Evolutionary conservation across 2,113 vertebrate species (phyloP).

Genomic region (Lepisosteus osseus): DNA sequence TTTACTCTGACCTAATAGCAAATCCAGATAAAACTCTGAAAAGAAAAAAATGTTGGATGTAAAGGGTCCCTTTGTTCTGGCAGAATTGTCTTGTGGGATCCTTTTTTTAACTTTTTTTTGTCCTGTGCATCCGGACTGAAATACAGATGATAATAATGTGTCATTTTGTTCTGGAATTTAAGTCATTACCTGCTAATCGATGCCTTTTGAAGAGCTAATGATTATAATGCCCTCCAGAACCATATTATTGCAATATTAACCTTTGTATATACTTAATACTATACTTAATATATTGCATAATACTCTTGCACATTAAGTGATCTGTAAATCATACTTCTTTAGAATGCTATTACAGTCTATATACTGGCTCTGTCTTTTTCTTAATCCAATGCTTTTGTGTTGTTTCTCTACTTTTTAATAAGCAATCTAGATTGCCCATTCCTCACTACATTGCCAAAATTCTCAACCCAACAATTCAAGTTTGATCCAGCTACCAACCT

Average conservation of each 20-base stretch:
- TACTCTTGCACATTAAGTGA: constrained; percentile 75
- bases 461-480: constrained; percentile 8
- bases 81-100: too few species aligned
- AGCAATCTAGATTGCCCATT: constrained; percentile 49
- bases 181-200: constrained; percentile 83
- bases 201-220: constrained; percentile 80
- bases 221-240: constrained; percentile 82
- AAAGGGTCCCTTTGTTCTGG: too few species aligned
- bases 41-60: too few species aligned
- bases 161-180: constrained; percentile 78
- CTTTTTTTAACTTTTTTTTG: constrained; percentile 31
- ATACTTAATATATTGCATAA: too few species aligned
- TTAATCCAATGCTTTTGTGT: constrained; percentile 71
- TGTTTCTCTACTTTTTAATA: constrained; percentile 37
- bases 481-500: background rate
- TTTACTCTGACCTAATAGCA: too few species aligned
- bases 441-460: constrained; percentile 44
- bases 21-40: too few species aligned
- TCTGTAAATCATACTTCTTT: constrained; percentile 77
- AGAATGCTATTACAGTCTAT: constrained; percentile 72
- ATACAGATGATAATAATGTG: constrained; percentile 81
- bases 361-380: constrained; percentile 72
- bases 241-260: constrained; percentile 83
- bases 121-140: constrained; percentile 73
- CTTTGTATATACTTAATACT: constrained; percentile 86